A percentile compares a stretch with the other conserved stretches of the same genome.
These are phyloP conservation scores for Horisme vitalbata DNA, from an alignment of 2,888 invertebrate genomes.

Conservation along the genomic window DNA sequence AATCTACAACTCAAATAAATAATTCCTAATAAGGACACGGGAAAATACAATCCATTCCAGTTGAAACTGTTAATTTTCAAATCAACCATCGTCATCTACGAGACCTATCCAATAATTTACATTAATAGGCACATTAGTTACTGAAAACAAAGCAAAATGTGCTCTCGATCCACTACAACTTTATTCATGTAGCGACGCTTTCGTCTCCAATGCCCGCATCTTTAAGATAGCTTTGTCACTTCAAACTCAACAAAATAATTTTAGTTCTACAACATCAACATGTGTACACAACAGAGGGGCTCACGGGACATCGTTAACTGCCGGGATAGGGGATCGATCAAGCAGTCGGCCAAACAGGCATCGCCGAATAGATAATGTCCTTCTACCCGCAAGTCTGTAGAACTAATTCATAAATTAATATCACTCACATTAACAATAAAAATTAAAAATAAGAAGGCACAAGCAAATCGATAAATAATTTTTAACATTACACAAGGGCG, in stretches of 20 bases:
- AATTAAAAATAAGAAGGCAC: constrained; percentile 80
- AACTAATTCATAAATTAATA: constrained; percentile 79
- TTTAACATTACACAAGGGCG: constrained; percentile 59
- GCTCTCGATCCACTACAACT: constrained; percentile 78
- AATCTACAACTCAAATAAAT: constrained; percentile 49
- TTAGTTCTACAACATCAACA: constrained; percentile 63
- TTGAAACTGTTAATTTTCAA: constrained; percentile 65
- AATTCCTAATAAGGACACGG: constrained; percentile 44
- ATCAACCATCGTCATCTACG: constrained; percentile 71
- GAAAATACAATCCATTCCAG: constrained; percentile 51
- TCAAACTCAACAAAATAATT: constrained; percentile 65
- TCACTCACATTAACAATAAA: constrained; percentile 73
- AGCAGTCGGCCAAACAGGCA: constrained; percentile 66
- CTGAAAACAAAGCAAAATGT: constrained; percentile 77
- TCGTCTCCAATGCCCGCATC: constrained; percentile 74
- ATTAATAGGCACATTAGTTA: constrained; percentile 82
- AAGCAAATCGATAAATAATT: constrained; percentile 78
- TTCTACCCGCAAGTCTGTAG: constrained; percentile 59
- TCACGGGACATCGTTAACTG: constrained; percentile 54
- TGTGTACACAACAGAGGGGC: constrained; percentile 55
- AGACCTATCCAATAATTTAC: constrained; percentile 78
- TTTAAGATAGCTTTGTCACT: constrained; percentile 65
- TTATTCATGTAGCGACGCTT: constrained; percentile 65
- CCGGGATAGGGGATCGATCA: constrained; percentile 68
- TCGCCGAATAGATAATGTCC: constrained; percentile 68